A percentile compares a stretch with the other conserved stretches of the same genome.
Evolutionary conservation across 2,888 invertebrate species (phyloP).

Genomic region (Cepaea hortensis): DNA sequence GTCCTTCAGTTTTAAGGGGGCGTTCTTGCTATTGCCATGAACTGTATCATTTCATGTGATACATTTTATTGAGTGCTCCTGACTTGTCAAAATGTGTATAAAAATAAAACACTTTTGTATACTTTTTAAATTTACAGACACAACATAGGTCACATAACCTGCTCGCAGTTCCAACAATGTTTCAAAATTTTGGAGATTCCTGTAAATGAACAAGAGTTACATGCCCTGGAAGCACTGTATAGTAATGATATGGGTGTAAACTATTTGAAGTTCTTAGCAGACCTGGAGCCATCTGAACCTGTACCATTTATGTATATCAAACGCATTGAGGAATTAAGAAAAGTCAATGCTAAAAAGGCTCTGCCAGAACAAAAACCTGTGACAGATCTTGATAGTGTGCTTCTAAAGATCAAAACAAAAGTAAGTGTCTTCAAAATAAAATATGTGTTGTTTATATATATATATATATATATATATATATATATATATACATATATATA

Average conservation of each 20-base stretch:
- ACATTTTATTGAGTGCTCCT: too few species aligned
- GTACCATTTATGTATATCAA: conserved; percentile 70
- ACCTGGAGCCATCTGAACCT: conserved; percentile 70
- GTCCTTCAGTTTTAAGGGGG: too few species aligned
- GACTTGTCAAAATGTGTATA: too few species aligned
- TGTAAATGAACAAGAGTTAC: conserved; percentile 71
- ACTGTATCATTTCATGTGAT: too few species aligned
- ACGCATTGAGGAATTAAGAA: conserved; percentile 67
- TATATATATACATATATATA: too few species aligned
- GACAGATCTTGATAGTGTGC: conserved; percentile 71
- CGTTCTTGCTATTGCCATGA: too few species aligned
- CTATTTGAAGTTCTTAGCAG: conserved; percentile 73
- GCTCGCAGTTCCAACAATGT: conserved; percentile 74
- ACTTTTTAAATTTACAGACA: conserved; percentile 62
- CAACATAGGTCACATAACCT: conserved; percentile 75
- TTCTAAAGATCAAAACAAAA: conserved; percentile 75
- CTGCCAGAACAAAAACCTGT: conserved; percentile 65
- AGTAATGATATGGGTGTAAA: conserved; percentile 75
- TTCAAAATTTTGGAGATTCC: conserved; percentile 73
- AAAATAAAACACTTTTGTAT: neutral
- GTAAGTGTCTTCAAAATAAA: conserved; percentile 56
- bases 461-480: too few species aligned
- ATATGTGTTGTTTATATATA: too few species aligned
- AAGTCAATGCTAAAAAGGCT: conserved; percentile 65
- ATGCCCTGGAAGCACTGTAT: conserved; percentile 73